Percentiles rank a stretch among this genome's conserved stretches.
phyloP scores from a whole-genome alignment of 2,113 vertebrate species.

The Carollia perspicillata region DNA sequence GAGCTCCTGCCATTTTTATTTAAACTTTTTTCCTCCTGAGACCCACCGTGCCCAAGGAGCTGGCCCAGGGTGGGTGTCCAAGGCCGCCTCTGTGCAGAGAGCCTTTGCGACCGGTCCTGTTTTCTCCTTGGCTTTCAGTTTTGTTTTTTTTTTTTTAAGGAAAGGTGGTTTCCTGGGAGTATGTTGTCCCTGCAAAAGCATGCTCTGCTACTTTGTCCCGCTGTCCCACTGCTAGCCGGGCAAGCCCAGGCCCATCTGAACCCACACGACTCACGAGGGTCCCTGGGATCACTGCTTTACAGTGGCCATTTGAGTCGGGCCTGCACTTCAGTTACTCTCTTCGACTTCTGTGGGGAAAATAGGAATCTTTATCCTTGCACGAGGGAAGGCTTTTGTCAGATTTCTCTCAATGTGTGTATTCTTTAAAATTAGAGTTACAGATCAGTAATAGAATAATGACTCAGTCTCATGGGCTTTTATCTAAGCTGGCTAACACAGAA shows the following conservation, averaged over 20 bases:
- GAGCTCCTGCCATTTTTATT: neutral
- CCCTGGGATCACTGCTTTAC: neutral
- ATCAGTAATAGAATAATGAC: neutral
- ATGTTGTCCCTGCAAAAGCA: rapidly evolving
- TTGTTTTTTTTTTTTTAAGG: neutral
- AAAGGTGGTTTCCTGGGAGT: neutral
- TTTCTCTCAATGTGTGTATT: neutral
- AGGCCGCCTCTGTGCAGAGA: neutral
- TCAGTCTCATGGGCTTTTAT: neutral
- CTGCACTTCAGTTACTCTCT: neutral
- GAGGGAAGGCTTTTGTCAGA: neutral
- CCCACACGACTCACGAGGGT: rapidly evolving
- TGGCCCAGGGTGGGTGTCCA: neutral
- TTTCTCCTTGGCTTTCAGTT: neutral
- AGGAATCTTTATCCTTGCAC: neutral
- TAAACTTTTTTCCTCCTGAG: neutral
- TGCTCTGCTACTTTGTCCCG: neutral
- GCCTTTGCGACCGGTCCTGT: neutral
- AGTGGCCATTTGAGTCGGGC: neutral
- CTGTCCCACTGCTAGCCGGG: rapidly evolving
- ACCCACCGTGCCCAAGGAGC: neutral
- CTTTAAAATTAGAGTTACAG: neutral
- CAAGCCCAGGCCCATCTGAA: neutral
- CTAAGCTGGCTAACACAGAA: neutral
- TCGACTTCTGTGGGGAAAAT: neutral